These are phyloP conservation scores for Zosterops lateralis DNA, from an alignment of 2,113 vertebrate species.

Conservation along the genomic window DNA sequence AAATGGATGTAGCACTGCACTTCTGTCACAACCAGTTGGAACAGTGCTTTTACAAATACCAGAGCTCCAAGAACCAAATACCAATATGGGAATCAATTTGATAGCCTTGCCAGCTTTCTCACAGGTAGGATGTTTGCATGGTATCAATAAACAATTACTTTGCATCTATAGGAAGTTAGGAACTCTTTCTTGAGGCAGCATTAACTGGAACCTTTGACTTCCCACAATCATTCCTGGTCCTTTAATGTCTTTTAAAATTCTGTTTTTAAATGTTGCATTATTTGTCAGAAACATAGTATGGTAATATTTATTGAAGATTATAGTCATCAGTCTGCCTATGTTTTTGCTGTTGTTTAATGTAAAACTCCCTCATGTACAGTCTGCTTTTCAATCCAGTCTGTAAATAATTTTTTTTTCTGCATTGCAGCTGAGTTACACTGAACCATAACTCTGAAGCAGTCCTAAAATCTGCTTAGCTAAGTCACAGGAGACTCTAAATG, in stretches of 20 bases:
- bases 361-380: not conserved
- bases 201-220: not conserved
- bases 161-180: not conserved
- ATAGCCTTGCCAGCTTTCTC: slow-evolving; percentile 93
- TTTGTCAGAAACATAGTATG: not conserved
- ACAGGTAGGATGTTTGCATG: slow-evolving; percentile 76
- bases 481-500: not conserved
- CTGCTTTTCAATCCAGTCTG: not conserved
- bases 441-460: not conserved
- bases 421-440: not conserved
- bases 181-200: not conserved
- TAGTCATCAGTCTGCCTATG: not conserved
- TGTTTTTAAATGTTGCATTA: not conserved
- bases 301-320: not conserved
- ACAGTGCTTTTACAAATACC: slow-evolving; percentile 88
- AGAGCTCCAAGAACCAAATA: slow-evolving; percentile 78
- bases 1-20: slow-evolving; percentile 60
- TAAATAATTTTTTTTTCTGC: not conserved
- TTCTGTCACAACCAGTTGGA: slow-evolving; percentile 72
- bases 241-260: not conserved
- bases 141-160: not conserved
- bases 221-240: not conserved
- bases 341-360: not conserved
- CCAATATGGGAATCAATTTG: slow-evolving; percentile 79
- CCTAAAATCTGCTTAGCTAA: slow-evolving; percentile 13